Evolutionary conservation across 2,113 vertebrate species (phyloP), one percentile per base, ranked within the genome.

Genomic region (Eptesicus fuscus): DNA sequence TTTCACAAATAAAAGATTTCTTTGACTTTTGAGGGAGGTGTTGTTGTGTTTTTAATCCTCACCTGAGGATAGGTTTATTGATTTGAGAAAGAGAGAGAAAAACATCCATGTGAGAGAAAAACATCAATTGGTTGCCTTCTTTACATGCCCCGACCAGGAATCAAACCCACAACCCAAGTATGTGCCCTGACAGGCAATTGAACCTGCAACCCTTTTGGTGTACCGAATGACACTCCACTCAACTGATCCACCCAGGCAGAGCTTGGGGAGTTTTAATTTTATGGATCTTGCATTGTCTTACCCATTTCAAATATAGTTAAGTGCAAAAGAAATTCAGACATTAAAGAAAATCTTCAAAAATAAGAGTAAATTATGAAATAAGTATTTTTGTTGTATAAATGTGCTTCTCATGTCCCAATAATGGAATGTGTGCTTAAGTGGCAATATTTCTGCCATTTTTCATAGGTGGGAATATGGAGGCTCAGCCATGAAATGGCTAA

Each of bases 1-100:
- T 78, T 93, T 89, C 35, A 49, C 30, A 80, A 83, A 40, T 22
- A 73, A 89, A 82, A 94, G 4, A 47, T 69, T 59, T 95, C 7
- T 25, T 44, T 73, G 32, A 53, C 17, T 9, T 44, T 49, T 61
- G 7, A 23, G 44, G 28, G 28, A 47, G 16, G 2, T n/a, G 17
- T 65, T 8, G 30, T 63, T 63, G 23, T 61, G 10, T 32, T 65
- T 65, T 65, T 32, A 65, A 63, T 67, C 63, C 14, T 67, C 63
- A 67, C 32, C 63, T n/a, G 32, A 67, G 63, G 63, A n/a, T 67
- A 67, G 16, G 32, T 67, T 67, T 67, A 67, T n/a, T 67, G 63
- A 67, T 67, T 67, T 67, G 32, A 67, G 32, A 16, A 30, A 32
- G 63, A 32, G 1, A n/a, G 63, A n/a, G 30, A 65, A 32, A 28